Evolutionary conservation across 2,113 vertebrate species (phyloP).

Genomic region (Brachyhypopomus gauderio): DNA sequence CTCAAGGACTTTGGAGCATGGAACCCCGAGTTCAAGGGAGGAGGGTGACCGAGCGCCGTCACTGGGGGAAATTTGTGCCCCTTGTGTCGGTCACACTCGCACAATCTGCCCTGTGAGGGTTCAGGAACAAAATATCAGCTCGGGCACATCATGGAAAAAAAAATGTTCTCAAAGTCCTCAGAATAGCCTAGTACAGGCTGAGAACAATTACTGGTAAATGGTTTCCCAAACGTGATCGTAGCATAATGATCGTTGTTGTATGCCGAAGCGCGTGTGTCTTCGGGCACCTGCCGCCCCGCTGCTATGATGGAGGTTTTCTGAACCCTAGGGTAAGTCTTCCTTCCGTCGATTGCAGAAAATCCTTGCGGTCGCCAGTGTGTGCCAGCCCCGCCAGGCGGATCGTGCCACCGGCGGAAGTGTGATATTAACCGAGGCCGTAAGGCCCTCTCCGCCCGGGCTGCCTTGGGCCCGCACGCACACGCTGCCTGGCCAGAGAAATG

Average conservation of each 20-base stretch:
- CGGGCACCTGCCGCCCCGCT: not conserved
- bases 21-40: not conserved
- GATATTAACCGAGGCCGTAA: slow-evolving; percentile 57
- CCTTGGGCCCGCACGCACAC: slow-evolving; percentile 59
- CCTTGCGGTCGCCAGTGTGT: slow-evolving; percentile 36
- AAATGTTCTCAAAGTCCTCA: not conserved
- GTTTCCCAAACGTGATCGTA: not conserved
- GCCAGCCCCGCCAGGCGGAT: slow-evolving; percentile 2
- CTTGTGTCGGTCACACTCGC: not conserved
- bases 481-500: slow-evolving; percentile 68
- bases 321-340: not conserved
- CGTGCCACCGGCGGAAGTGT: slow-evolving; percentile 24
- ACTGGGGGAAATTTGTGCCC: slow-evolving; percentile 35
- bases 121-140: slow-evolving; percentile 16
- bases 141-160: not conserved
- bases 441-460: slow-evolving; percentile 43
- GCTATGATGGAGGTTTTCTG: not conserved
- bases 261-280: not conserved
- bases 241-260: not conserved
- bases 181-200: not conserved
- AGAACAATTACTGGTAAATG: not conserved
- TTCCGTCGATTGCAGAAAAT: not conserved
- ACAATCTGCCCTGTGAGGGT: slow-evolving; percentile 4
- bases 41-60: not conserved
- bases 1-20: slow-evolving; percentile 65